Evolutionary conservation across 2,797 vertebrate genomes (phyloP), one percentile per base, ranked within the genome.

Genomic region (Cephalopachus bancanus): DNA sequence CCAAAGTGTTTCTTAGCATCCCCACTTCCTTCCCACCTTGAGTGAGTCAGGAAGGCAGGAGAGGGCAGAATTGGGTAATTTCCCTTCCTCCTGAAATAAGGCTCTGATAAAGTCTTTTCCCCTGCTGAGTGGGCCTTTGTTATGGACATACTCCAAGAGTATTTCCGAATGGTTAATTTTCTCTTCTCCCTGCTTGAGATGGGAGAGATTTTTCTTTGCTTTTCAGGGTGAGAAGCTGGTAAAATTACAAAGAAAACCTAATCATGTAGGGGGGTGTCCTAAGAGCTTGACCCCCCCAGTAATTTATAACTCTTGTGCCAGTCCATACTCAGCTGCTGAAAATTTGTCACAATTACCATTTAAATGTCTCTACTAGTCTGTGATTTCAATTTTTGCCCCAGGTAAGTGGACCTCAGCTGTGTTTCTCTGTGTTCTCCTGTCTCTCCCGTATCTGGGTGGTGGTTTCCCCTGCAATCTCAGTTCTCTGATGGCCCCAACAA

Each of bases 401-500:
- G 69, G 44, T 10, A 0, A 8, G 53, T 5, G 5, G 78, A 49
- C 16, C 49, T 44, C 33, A 3, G 64, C 74, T 2, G 20, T 0
- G 16, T 6, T 10, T 6, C 33, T 81, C 72, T 15, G 4, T 7
- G 3, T 33, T 20, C 49, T 26, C 37, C 22, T 0, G 0, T 10
- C n/a, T 5, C 30, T 65, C 24, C 28, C 60, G 10, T n/a, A 90
- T 49, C 16, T 16, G 14, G 53, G 37, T 16, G 67, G 24, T 15
- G 33, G 17, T 37, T 83, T n/a, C 71, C 79, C 72, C 81, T 12
- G 64, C 5, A n/a, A 37, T n/a, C 86, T 91, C 37, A 3, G 1
- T 81, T 88, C 64, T 90, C 72, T 65, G 60, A 30, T 24, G 60
- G 44, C 62, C n/a, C 69, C 62, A 57, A 87, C 71, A 83, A 90